phyloP scores from a whole-genome alignment of 2,888 invertebrate genomes.

The Vesta saturnalis region DNA sequence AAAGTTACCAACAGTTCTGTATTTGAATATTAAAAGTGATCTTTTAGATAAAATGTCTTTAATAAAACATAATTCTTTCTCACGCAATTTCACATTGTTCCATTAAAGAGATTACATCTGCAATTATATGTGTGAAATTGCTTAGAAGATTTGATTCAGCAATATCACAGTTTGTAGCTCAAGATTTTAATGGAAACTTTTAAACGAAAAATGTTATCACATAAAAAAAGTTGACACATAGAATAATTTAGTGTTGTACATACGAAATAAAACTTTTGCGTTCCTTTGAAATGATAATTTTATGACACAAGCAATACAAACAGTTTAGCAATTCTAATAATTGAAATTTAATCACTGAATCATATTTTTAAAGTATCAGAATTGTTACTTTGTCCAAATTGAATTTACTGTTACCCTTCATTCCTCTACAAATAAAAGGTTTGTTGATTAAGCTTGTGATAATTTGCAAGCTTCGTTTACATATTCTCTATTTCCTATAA shows the following conservation, averaged over 20 bases:
- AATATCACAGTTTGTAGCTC: slow-evolving; percentile 46
- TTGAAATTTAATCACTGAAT: not conserved
- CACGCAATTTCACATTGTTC: slow-evolving; percentile 47
- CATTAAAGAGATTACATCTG: slow-evolving; percentile 44
- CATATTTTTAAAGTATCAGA: not conserved
- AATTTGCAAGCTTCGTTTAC: slow-evolving; percentile 25
- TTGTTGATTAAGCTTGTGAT: slow-evolving; percentile 30
- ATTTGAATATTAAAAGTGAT: too few species aligned
- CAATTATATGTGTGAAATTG: slow-evolving; percentile 50
- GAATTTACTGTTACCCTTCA: slow-evolving; percentile 15
- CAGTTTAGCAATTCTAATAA: not conserved
- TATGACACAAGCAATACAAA: not conserved
- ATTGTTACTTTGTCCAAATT: too few species aligned
- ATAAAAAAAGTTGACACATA: not conserved
- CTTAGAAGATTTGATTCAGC: slow-evolving; percentile 48
- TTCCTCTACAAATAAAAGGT: slow-evolving; percentile 8
- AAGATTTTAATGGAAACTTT: slow-evolving; percentile 43
- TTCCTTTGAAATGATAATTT: not conserved
- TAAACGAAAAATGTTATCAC: slow-evolving; percentile 17
- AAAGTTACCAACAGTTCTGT: too few species aligned
- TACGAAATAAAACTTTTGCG: too few species aligned
- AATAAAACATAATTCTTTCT: slow-evolving; percentile 31
- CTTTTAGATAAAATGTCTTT: too few species aligned
- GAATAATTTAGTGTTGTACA: not conserved
- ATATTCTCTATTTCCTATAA: slow-evolving; percentile 22